Evolutionary conservation across 2,888 invertebrate genomes (phyloP), one percentile per base, ranked within the genome.

Genomic region (Phasia obesa): DNA sequence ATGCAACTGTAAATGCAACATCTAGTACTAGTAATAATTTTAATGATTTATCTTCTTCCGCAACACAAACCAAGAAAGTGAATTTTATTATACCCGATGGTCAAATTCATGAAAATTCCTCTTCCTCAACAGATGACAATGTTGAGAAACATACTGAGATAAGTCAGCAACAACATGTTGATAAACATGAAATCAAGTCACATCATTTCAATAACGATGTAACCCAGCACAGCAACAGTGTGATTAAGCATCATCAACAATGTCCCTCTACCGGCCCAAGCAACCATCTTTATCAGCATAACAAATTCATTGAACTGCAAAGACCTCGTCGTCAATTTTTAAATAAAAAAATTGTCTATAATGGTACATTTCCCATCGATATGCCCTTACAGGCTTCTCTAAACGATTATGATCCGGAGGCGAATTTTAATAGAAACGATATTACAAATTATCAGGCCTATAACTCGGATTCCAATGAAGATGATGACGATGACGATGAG

Each of bases 341-440:
- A n/a, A 81, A 85, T 55, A 89, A 89, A 80, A 88, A 88, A 64
- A 93, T 97, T 59, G 93, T 96, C 82, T 97, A 96, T 90, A 96
- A 96, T 86, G 97, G 97, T 69, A 97, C 97, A 3, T 97, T 94
- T 92, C 97, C 97, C 4, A 97, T 97, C 85, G 97, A 97, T 90
- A 93, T 93, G 88, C 96, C 96, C 31, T 82, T 91, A 13, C 90
- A 91, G 38, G 87, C 86, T 57, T 86, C 86, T 21, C 85, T 86
- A 78, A 69, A 85, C 65, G 87, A 85, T 25, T 89, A 89, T 55
- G 90, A 90, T 84, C 87, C 89, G 2, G 90, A 90, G 62, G 87
- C 89, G 25, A 88, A 89, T 87, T 87, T 87, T 4, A 87, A 86
- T 85, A 85, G 85, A 73, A 85, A 86, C 6, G 88, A 89, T 15